Evolutionary conservation across 2,888 invertebrate species (phyloP).

Genomic region (Diarsia brunnea): DNA sequence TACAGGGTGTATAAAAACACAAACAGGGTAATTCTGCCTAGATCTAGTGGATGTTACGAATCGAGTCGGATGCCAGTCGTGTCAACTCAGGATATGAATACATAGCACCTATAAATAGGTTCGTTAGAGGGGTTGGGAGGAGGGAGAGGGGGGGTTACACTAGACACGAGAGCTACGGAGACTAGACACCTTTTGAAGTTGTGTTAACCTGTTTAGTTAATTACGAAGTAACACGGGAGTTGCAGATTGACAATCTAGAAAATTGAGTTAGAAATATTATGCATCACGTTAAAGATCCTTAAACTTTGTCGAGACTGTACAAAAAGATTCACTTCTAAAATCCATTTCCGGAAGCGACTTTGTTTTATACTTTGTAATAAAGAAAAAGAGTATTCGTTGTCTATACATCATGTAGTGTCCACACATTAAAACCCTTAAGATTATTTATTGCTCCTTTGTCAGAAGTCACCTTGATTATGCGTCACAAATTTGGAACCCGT

Average conservation of each 20-base stretch:
- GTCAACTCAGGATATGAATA: constrained; percentile 53
- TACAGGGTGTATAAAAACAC: constrained; percentile 40
- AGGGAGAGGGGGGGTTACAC: not conserved
- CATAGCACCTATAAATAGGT: constrained; percentile 44
- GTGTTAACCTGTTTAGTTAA: constrained; percentile 20
- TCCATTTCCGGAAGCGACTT: too few species aligned
- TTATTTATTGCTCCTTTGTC: too few species aligned
- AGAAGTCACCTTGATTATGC: too few species aligned
- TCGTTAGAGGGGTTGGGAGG: not conserved
- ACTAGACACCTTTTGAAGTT: constrained; percentile 24
- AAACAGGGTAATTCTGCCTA: constrained; percentile 35
- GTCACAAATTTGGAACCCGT: too few species aligned
- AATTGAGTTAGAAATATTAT: not conserved
- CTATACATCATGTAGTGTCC: too few species aligned
- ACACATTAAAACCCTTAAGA: too few species aligned
- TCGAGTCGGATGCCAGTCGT: constrained; percentile 49
- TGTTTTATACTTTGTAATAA: too few species aligned
- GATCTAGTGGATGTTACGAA: constrained; percentile 40
- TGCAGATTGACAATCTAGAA: not conserved
- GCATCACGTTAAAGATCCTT: not conserved
- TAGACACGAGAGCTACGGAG: constrained; percentile 7
- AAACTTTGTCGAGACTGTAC: not conserved
- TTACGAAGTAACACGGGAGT: constrained; percentile 4
- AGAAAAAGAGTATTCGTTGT: too few species aligned
- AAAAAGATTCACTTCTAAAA: not conserved